A percentile compares a stretch with the other conserved stretches of the same genome.
These are phyloP conservation scores for Gavialis gangeticus DNA, from an alignment of 2,113 vertebrate species.

Conservation along the genomic window DNA sequence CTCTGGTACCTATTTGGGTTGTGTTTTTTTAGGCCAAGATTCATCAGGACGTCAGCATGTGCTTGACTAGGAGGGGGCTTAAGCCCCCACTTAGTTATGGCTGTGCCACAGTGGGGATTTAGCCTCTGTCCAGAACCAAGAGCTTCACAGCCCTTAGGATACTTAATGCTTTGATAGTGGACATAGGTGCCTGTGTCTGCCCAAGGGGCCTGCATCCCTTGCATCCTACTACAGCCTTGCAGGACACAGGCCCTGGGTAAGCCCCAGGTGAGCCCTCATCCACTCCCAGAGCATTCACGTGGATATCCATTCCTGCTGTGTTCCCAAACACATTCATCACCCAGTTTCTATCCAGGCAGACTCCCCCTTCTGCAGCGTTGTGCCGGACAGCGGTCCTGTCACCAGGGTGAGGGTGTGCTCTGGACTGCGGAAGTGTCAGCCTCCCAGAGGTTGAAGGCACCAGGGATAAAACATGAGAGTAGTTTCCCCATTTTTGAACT, in stretches of 20 bases:
- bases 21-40: not conserved
- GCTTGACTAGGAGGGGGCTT: not conserved
- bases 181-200: too few species aligned
- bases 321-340: too few species aligned
- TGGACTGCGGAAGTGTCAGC: not conserved
- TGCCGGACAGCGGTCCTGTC: not conserved
- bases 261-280: not conserved
- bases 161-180: not conserved
- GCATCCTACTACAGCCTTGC: too few species aligned
- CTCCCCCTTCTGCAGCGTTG: too few species aligned
- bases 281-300: not conserved
- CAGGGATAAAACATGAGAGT: not conserved
- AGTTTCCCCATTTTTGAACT: not conserved
- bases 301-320: too few species aligned
- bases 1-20: not conserved
- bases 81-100: not conserved
- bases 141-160: not conserved
- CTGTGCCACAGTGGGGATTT: not conserved
- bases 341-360: too few species aligned
- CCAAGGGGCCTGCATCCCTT: too few species aligned
- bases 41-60: not conserved
- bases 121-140: not conserved
- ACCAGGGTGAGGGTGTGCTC: not conserved
- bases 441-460: not conserved
- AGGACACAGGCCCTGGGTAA: not conserved